phyloP scores from a whole-genome alignment of 2,797 vertebrate genomes.

The Eutrigla gurnardus region DNA sequence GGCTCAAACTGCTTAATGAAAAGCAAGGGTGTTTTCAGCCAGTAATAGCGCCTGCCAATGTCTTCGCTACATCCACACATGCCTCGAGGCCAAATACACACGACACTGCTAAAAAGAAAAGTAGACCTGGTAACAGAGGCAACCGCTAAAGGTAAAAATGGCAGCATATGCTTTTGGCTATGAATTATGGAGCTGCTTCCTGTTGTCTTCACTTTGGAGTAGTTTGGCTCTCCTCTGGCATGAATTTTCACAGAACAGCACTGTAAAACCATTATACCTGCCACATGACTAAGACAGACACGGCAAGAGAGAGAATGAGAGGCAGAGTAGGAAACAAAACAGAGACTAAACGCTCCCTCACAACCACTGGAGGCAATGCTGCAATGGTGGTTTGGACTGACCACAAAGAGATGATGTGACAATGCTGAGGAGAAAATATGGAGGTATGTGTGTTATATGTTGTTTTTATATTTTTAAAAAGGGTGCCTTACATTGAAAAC shows the following conservation, averaged over 20 bases:
- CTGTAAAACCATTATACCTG: slow-evolving; percentile 36
- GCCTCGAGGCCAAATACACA: slow-evolving; percentile 45
- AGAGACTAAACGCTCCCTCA: slow-evolving; percentile 24
- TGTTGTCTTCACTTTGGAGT: slow-evolving; percentile 60
- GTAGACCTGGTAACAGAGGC: slow-evolving; percentile 30
- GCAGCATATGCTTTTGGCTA: slow-evolving; percentile 69
- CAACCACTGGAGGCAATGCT: slow-evolving; percentile 23
- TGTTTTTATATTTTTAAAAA: slow-evolving; percentile 34
- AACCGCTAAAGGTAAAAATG: slow-evolving; percentile 52
- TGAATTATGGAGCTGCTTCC: slow-evolving; percentile 72
- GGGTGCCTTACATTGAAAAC: slow-evolving; percentile 20
- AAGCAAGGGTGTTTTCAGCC: slow-evolving; percentile 23
- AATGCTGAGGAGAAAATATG: not conserved
- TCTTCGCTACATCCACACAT: slow-evolving; percentile 29
- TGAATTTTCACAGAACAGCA: not conserved
- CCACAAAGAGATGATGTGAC: slow-evolving; percentile 4
- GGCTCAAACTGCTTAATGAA: slow-evolving; percentile 16
- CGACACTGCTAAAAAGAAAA: slow-evolving; percentile 3
- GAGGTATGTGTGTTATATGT: slow-evolving; percentile 1
- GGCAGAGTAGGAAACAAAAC: slow-evolving; percentile 3
- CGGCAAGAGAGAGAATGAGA: slow-evolving; percentile 14
- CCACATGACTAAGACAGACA: slow-evolving; percentile 38
- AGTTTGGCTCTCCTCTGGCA: slow-evolving; percentile 39
- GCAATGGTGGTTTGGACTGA: slow-evolving; percentile 20
- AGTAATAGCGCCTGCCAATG: slow-evolving; percentile 14